Percentiles rank a stretch among this genome's conserved stretches.
phyloP scores from a whole-genome alignment of 2,113 vertebrate species.

The Protobothrops mucrosquamatus region DNA sequence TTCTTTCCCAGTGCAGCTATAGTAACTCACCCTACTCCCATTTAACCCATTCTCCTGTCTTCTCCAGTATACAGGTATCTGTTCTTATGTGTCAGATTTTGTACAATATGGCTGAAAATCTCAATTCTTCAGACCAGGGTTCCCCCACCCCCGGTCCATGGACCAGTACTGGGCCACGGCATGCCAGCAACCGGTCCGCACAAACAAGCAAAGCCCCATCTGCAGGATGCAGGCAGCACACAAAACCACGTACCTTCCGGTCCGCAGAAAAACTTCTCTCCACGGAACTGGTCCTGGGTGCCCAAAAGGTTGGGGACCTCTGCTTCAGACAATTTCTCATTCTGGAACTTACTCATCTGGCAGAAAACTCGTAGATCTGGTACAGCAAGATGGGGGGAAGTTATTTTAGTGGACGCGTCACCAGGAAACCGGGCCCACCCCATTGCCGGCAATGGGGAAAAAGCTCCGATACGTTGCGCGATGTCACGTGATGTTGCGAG shows the following conservation, averaged over 20 bases:
- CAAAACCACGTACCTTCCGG: too few species aligned
- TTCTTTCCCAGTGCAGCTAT: background rate
- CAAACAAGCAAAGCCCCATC: too few species aligned
- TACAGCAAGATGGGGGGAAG: background rate
- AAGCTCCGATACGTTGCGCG: too few species aligned
- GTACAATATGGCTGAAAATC: background rate
- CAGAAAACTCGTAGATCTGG: background rate
- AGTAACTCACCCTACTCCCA: background rate
- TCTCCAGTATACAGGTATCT: background rate
- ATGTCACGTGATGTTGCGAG: too few species aligned
- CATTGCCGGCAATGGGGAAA: too few species aligned
- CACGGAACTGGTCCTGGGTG: too few species aligned
- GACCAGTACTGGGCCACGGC: too few species aligned
- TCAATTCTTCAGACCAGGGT: background rate
- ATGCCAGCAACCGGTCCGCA: too few species aligned
- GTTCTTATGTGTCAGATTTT: background rate
- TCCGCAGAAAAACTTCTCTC: too few species aligned
- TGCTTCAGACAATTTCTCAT: background rate
- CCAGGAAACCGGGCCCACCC: too few species aligned
- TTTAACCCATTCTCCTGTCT: background rate
- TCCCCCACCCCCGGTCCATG: fast-evolving
- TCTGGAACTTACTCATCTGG: background rate
- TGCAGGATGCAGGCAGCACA: too few species aligned
- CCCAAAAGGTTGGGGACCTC: too few species aligned
- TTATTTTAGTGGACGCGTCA: background rate